Percentiles rank a stretch among this genome's conserved stretches.
These are phyloP conservation scores for Tribolium freemani DNA, from an alignment of 2,888 invertebrate genomes.

Conservation along the genomic window DNA sequence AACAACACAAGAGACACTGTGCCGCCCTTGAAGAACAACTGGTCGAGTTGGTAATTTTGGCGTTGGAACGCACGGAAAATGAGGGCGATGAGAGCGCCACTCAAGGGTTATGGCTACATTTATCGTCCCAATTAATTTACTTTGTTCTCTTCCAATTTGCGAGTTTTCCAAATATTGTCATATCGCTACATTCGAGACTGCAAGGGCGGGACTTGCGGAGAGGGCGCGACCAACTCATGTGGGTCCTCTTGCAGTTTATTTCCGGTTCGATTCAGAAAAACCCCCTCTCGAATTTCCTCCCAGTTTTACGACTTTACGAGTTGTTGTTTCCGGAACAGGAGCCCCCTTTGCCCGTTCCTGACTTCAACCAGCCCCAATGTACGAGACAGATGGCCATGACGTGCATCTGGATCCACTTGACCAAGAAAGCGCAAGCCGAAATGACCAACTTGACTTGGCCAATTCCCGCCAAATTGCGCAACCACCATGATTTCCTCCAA, in stretches of 20 bases:
- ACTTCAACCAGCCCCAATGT: constrained; percentile 87
- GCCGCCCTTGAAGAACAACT: constrained; percentile 93
- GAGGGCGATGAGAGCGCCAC: constrained; percentile 73
- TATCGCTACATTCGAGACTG: constrained; percentile 83
- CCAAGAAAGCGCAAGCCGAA: constrained; percentile 93
- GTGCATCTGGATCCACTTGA: constrained; percentile 96
- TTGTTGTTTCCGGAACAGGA: constrained; percentile 94
- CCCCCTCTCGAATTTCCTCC: constrained; percentile 89
- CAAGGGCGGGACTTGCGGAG: constrained; percentile 80
- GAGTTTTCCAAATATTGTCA: constrained; percentile 92
- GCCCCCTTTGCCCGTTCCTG: constrained; percentile 89
- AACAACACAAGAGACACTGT: constrained; percentile 81
- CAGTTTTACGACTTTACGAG: constrained; percentile 92
- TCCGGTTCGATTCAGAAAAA: constrained; percentile 97
- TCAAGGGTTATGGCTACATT: constrained; percentile 92
- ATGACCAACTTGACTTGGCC: constrained; percentile 73
- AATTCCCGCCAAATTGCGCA: constrained; percentile 62
- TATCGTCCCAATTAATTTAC: constrained; percentile 95
- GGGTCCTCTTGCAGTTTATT: constrained; percentile 96
- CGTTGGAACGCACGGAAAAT: constrained; percentile 92
- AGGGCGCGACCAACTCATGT: constrained; percentile 98
- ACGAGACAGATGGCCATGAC: constrained; percentile 94
- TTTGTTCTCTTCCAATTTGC: constrained; percentile 95
- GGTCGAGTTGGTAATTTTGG: constrained; percentile 90
- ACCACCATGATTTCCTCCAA: constrained; percentile 81